These are phyloP conservation scores for Drosophila bocqueti DNA, from an alignment of 1,140 invertebrate species.

Conservation along the genomic window DNA sequence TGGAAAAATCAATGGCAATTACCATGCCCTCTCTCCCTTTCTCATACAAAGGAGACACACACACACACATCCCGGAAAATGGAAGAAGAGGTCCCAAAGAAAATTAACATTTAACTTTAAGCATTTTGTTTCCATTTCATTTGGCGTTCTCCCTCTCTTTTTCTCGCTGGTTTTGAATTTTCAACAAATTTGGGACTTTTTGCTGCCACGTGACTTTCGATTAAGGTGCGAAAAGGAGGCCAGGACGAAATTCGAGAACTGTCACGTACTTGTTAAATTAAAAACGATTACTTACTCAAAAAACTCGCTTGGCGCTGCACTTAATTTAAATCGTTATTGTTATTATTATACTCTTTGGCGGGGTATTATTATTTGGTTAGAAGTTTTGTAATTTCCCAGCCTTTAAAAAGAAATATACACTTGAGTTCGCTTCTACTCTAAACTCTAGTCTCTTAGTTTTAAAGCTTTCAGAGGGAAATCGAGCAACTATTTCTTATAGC, in stretches of 20 bases:
- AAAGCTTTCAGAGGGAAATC: too few species aligned
- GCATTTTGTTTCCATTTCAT: constrained; percentile 50
- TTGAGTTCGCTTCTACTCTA: too few species aligned
- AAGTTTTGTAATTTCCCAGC: background rate
- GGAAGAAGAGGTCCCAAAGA: background rate
- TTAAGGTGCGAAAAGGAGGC: constrained; percentile 12
- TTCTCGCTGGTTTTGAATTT: constrained; percentile 9
- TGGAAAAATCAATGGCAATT: constrained; percentile 42
- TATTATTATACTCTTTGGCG: constrained; percentile 46
- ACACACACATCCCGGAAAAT: background rate
- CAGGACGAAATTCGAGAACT: constrained; percentile 40
- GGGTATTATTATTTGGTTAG: background rate
- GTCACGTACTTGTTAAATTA: constrained; percentile 82
- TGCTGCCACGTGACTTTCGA: constrained; percentile 37
- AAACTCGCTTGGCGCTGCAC: constrained; percentile 61
- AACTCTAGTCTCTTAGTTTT: too few species aligned
- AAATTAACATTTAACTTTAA: constrained; percentile 51
- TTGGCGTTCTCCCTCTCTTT: background rate
- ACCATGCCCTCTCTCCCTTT: background rate
- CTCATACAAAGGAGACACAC: background rate
- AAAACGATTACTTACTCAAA: constrained; percentile 77
- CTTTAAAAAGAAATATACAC: too few species aligned
- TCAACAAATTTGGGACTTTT: constrained; percentile 44
- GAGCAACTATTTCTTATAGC: too few species aligned
- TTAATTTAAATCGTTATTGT: constrained; percentile 82